phyloP scores from a whole-genome alignment of 2,113 vertebrate species.

The Chauna torquata region DNA sequence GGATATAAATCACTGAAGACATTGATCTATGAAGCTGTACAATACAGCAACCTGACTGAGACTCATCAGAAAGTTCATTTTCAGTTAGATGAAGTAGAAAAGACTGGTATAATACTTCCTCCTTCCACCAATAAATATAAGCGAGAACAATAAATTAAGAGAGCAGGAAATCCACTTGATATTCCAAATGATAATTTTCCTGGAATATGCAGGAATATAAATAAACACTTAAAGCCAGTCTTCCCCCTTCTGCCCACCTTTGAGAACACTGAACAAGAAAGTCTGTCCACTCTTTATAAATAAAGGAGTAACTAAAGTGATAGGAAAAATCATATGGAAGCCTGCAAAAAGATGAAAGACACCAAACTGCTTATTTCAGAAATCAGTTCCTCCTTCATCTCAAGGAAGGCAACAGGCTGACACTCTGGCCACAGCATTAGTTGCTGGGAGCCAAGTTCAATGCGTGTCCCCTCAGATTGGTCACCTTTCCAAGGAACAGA shows the following conservation, averaged over 20 bases:
- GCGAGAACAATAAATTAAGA: neutral
- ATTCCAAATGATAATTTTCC: neutral
- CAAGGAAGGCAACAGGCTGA: neutral
- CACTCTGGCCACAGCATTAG: neutral
- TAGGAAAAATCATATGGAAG: neutral
- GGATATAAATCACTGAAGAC: constrained; percentile 28
- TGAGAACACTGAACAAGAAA: neutral
- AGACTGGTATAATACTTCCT: neutral
- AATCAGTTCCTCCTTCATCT: neutral
- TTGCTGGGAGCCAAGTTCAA: neutral
- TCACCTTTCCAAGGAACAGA: neutral
- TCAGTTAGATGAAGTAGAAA: neutral
- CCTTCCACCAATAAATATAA: neutral
- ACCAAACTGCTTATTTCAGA: neutral
- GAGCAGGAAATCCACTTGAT: neutral
- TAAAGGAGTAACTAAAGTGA: neutral
- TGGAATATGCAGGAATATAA: neutral
- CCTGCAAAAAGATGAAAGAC: neutral
- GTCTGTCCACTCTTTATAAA: neutral
- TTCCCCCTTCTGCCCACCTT: neutral
- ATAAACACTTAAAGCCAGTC: neutral
- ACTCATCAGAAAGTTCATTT: constrained; percentile 29
- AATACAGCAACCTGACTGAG: neutral
- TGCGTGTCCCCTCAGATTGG: neutral
- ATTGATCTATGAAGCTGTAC: constrained; percentile 37